These are phyloP conservation scores for Pyralis farinalis DNA, from an alignment of 2,888 invertebrate genomes.

Conservation along the genomic window DNA sequence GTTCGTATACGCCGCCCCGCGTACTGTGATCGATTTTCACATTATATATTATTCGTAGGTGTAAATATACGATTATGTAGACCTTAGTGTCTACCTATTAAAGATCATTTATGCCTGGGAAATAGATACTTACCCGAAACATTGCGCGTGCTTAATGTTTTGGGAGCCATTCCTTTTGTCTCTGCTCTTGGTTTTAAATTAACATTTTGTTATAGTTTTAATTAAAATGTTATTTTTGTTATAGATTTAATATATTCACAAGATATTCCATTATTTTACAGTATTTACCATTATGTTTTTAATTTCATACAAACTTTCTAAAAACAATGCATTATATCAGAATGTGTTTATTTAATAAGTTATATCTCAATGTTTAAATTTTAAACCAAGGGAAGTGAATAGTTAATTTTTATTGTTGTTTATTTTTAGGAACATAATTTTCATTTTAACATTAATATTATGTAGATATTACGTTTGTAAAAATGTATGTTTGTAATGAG, in stretches of 20 bases:
- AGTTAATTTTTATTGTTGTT: constrained; percentile 28
- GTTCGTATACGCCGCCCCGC: no score
- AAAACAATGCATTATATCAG: not conserved
- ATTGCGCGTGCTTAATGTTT: no score
- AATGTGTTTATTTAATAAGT: constrained; percentile 4
- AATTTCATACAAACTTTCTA: not conserved
- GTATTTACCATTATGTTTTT: constrained; percentile 5
- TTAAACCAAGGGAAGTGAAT: constrained; percentile 20
- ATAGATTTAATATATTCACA: constrained; percentile 1
- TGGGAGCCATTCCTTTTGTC: constrained; percentile 22
- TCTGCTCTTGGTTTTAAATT: constrained; percentile 17
- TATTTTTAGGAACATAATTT: constrained; percentile 23
- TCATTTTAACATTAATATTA: constrained; percentile 7
- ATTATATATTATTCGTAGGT: no score
- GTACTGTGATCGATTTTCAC: no score
- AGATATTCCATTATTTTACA: constrained; percentile 8
- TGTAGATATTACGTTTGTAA: no score
- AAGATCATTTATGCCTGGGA: no score
- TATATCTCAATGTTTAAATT: constrained; percentile 16
- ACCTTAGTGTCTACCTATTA: no score
- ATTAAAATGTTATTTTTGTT: constrained; percentile 2
- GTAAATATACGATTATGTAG: no score
- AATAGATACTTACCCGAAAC: no score
- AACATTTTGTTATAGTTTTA: constrained; percentile 3
- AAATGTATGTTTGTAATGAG: no score